Evolutionary conservation across 2,888 invertebrate genomes (phyloP).

Genomic region (Heliconius charithonia): DNA sequence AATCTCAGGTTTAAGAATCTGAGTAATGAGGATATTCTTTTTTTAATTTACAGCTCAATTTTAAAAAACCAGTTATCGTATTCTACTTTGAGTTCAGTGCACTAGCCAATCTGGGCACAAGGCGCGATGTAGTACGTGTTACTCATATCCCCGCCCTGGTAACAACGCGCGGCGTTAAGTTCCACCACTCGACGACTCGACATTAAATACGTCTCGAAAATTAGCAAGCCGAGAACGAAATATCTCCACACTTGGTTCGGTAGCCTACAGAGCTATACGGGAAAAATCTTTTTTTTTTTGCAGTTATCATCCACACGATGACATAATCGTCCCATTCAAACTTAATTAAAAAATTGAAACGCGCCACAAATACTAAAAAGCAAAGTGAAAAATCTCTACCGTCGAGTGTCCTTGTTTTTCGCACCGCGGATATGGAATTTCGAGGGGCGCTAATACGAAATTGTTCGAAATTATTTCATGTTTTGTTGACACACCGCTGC

Average conservation of each 20-base stretch:
- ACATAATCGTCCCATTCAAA: slow-evolving; percentile 14
- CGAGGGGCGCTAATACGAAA: slow-evolving; percentile 3
- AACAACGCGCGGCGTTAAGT: neutral
- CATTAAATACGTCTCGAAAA: neutral
- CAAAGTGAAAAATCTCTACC: slow-evolving; percentile 14
- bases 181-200: neutral
- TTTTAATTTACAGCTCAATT: too few species aligned
- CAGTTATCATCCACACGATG: neutral
- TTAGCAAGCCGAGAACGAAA: neutral
- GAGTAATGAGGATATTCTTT: too few species aligned
- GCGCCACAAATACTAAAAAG: slow-evolving; percentile 1
- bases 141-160: neutral
- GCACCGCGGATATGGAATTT: slow-evolving; percentile 12
- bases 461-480: slow-evolving; percentile 14
- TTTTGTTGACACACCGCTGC: slow-evolving; percentile 12
- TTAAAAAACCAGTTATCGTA: too few species aligned
- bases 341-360: slow-evolving; percentile 21
- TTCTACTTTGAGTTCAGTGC: too few species aligned
- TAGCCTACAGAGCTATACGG: neutral
- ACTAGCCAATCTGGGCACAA: too few species aligned
- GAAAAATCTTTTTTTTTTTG: neutral
- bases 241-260: neutral
- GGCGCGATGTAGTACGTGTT: too few species aligned
- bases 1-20: too few species aligned
- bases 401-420: slow-evolving; percentile 1